Evolutionary conservation across 2,113 vertebrate genomes (phyloP).

Genomic region (Tetrao urogallus): DNA sequence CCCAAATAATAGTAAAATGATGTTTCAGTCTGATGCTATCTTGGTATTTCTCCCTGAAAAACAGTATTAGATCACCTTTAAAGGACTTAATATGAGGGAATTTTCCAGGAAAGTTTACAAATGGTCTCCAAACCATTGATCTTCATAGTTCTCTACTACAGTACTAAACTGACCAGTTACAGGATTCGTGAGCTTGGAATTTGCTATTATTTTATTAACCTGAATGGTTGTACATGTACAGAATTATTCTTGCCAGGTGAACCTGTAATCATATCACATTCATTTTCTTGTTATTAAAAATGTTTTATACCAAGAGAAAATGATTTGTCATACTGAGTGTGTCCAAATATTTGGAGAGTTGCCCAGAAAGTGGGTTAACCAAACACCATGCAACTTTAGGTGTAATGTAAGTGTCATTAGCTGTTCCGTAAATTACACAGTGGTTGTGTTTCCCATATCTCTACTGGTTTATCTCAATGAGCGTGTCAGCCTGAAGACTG

Average conservation of each 20-base stretch:
- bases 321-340: not conserved
- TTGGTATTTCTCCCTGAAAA: not conserved
- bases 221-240: not conserved
- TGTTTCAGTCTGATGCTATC: not conserved
- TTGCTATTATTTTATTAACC: not conserved
- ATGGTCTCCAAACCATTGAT: not conserved
- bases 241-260: slow-evolving; percentile 4
- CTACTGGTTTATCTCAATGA: not conserved
- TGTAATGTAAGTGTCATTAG: not conserved
- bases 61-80: not conserved
- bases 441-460: not conserved
- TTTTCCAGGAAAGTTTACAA: not conserved
- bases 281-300: not conserved
- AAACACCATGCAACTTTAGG: not conserved
- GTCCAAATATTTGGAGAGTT: slow-evolving; percentile 22
- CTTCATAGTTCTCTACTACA: not conserved
- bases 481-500: not conserved
- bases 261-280: not conserved
- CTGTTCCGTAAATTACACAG: not conserved
- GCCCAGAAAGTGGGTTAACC: not conserved
- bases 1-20: not conserved
- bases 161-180: not conserved
- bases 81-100: not conserved
- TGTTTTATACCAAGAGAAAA: not conserved
- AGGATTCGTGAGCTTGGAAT: not conserved